A percentile compares a stretch with the other conserved stretches of the same genome.
Evolutionary conservation across 2,113 vertebrate species (phyloP).

Genomic region (Taxidea taxus): DNA sequence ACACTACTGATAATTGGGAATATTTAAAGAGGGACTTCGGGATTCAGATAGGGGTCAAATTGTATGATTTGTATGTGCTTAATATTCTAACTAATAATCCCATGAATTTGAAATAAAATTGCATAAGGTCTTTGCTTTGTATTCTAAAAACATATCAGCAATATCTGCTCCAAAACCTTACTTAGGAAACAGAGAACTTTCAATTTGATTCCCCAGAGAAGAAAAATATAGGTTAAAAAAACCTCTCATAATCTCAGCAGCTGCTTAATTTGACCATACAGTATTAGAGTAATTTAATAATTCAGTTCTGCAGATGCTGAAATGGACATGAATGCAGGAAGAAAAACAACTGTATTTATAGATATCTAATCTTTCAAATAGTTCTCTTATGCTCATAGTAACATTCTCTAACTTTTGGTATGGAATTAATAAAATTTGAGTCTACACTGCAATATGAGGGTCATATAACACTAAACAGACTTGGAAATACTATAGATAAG

Average conservation of each 20-base stretch:
- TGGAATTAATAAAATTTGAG: not conserved
- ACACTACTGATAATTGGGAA: not conserved
- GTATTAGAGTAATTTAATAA: not conserved
- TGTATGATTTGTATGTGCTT: not conserved
- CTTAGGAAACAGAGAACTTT: not conserved
- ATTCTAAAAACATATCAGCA: not conserved
- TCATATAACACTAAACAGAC: not conserved
- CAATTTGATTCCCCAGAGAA: slow-evolving; percentile 16
- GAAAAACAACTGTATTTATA: not conserved
- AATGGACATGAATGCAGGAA: not conserved
- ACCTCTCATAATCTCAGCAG: not conserved
- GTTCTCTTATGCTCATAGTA: not conserved
- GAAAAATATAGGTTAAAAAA: not conserved
- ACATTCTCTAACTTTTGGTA: slow-evolving; percentile 11
- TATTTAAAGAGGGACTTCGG: not conserved
- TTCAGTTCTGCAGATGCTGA: slow-evolving; percentile 5
- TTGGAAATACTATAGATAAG: not conserved
- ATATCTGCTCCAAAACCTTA: not conserved
- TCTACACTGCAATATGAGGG: not conserved
- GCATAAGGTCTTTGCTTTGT: slow-evolving; percentile 28
- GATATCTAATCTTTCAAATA: not conserved
- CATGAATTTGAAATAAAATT: slow-evolving; percentile 34
- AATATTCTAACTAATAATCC: not conserved
- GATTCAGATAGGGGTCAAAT: not conserved
- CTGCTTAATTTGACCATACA: not conserved